Evolutionary conservation across 2,113 vertebrate genomes (phyloP), one percentile per base, ranked within the genome.

Genomic region (Paramormyrops kingsleyae): DNA sequence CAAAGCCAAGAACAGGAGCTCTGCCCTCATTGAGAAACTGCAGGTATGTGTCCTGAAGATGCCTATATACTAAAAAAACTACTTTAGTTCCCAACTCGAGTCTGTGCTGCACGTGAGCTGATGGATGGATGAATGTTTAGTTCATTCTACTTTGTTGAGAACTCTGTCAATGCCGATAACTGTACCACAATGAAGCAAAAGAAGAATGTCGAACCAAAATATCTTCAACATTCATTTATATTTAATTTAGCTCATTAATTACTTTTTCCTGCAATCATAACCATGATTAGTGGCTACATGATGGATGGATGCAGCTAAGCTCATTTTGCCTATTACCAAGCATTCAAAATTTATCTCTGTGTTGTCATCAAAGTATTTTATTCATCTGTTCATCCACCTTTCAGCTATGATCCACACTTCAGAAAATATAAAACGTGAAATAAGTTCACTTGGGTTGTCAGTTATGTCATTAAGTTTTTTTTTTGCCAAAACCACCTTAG

Each of bases 1-100:
- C 1, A 95, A 94, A 89, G 74, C 93, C 39, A 95, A 94, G 91
- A 90, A 91, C 88, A 96, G 93, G 92, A 95, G 90, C 92, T 95
- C 94, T 1, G 52, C 94, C 9, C 87, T 95, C 89, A 95, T 96
- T 8, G 95, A 95, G 84, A 96, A 94, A 87, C 93, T 96, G 44
- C 96, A 96, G 96, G 96, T 96, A 83, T 49, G 89, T 91, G 49
- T 62, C 46, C 42, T 47, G 50, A 13, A 27, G n/a, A 49, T 47
- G 6, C 44, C 77, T 83, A 10, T 9, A n/a, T 47, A 47, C 7
- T 12, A 21, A 83, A 19, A 39, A 19, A 46, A 9, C 3, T 1
- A 66, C 42, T 77, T 77, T 2, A 19, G 4, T 19, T 42, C 74
- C 19, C 74, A 39, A 15, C 74, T 77, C 5, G 2, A 35, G 31